Percentiles rank a stretch among this genome's conserved stretches.
Evolutionary conservation across 2,797 vertebrate genomes (phyloP).

Genomic region (Mallotus villosus): DNA sequence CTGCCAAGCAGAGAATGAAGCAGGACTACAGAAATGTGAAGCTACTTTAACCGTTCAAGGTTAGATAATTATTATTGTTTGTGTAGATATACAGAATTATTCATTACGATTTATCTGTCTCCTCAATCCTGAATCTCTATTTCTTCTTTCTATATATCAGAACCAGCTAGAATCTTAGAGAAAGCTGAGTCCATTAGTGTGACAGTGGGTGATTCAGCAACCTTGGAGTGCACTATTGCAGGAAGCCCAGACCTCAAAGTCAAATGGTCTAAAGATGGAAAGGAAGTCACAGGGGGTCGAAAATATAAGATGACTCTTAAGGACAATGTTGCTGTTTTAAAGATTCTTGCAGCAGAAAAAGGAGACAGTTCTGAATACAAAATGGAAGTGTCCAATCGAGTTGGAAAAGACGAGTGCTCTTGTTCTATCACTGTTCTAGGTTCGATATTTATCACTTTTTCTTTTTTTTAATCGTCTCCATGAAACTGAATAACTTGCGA

Average conservation of each 20-base stretch:
- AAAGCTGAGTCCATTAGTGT: conserved; percentile 92
- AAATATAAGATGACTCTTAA: conserved; percentile 95
- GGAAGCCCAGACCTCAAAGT: conserved; percentile 95
- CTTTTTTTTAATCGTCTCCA: neutral
- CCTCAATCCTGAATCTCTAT: conserved; percentile 33
- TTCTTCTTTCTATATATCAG: conserved; percentile 67
- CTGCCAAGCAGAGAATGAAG: conserved; percentile 93
- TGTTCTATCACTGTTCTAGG: conserved; percentile 91
- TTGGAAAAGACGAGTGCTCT: conserved; percentile 89
- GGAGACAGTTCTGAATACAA: conserved; percentile 92
- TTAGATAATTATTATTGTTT: conserved; percentile 67
- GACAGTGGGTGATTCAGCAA: conserved; percentile 90
- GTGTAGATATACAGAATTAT: neutral
- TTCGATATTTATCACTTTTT: conserved; percentile 68
- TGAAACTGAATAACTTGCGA: neutral
- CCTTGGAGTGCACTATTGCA: conserved; percentile 88
- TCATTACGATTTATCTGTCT: neutral
- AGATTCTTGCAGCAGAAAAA: conserved; percentile 88
- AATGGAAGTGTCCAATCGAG: conserved; percentile 94
- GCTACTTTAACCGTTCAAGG: conserved; percentile 94
- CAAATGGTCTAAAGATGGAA: conserved; percentile 94
- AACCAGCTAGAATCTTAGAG: conserved; percentile 93
- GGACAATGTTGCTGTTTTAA: conserved; percentile 88
- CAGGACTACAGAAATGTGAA: conserved; percentile 92
- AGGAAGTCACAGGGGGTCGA: conserved; percentile 86